A percentile compares a stretch with the other conserved stretches of the same genome.
These are phyloP conservation scores for Nomada lathburiana DNA, from an alignment of 2,888 invertebrate genomes.

Conservation along the genomic window DNA sequence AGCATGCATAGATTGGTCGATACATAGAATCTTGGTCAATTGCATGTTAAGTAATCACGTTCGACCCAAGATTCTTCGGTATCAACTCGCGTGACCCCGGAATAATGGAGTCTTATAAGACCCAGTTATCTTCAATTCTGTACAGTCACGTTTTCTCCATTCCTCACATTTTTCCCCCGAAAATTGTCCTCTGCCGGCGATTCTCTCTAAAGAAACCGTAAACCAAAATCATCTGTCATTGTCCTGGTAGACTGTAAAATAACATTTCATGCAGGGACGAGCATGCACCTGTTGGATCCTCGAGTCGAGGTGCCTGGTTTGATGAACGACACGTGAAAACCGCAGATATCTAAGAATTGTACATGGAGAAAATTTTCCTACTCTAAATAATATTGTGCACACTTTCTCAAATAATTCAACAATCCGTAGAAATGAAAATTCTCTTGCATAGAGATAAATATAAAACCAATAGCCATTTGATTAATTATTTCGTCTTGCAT, in stretches of 20 bases:
- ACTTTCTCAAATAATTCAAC: not conserved
- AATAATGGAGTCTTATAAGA: conserved; percentile 14
- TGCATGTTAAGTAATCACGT: conserved; percentile 50
- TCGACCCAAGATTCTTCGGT: conserved; percentile 20
- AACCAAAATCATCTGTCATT: not conserved
- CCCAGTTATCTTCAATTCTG: not conserved
- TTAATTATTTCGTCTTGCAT: too few species aligned
- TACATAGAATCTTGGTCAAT: conserved; percentile 37
- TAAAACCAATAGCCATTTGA: too few species aligned
- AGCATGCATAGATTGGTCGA: conserved; percentile 4
- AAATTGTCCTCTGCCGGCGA: not conserved
- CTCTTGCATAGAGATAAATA: too few species aligned
- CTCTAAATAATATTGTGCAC: not conserved
- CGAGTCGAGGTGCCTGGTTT: not conserved
- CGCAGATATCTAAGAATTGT: not conserved
- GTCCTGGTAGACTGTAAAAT: not conserved
- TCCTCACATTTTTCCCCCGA: not conserved
- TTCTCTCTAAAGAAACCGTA: not conserved
- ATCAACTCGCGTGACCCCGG: conserved; percentile 9
- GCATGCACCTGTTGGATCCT: conserved; percentile 12
- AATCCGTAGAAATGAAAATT: not conserved
- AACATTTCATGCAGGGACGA: conserved; percentile 11
- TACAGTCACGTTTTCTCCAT: not conserved
- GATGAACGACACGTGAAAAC: not conserved
- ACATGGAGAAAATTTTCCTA: not conserved